These are phyloP conservation scores for Forbesichthys agassizii DNA, from an alignment of 2,113 vertebrate species.

Conservation along the genomic window DNA sequence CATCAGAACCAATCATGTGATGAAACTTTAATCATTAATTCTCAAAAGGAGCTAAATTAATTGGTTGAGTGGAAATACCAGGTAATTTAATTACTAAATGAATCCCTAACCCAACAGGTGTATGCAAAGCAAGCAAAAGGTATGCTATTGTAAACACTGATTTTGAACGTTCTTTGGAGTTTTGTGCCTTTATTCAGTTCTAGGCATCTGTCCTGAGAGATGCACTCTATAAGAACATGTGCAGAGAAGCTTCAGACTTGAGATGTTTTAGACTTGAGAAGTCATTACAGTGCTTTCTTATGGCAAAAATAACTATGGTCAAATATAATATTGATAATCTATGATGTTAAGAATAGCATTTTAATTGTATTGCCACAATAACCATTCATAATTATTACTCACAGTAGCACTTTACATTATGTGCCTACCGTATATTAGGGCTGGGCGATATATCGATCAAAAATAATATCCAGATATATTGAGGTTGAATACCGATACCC, in stretches of 20 bases:
- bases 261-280: too few relatives aligned
- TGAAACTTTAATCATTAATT: neutral
- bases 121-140: constrained; percentile 7
- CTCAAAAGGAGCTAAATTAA: neutral
- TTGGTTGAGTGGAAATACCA: neutral
- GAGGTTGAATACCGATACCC: too few relatives aligned
- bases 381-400: constrained; percentile 76
- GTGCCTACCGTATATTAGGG: constrained; percentile 69
- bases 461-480: too few relatives aligned
- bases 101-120: constrained; percentile 2
- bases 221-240: constrained; percentile 39
- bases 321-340: constrained; percentile 70
- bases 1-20: too few relatives aligned
- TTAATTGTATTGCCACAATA: constrained; percentile 75
- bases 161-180: constrained; percentile 19
- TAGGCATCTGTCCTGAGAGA: constrained; percentile 28
- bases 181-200: constrained; percentile 15
- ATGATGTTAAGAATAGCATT: constrained; percentile 70
- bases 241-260: constrained; percentile 15
- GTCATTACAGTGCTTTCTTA: constrained; percentile 6
- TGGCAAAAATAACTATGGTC: constrained; percentile 60
- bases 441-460: too few relatives aligned
- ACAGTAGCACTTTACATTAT: constrained; percentile 66
- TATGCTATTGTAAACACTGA: constrained; percentile 18
- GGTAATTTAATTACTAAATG: constrained; percentile 5